Conservation (phyloP, 1,140 invertebrate genomes). For the Bombus confusus region DNA sequence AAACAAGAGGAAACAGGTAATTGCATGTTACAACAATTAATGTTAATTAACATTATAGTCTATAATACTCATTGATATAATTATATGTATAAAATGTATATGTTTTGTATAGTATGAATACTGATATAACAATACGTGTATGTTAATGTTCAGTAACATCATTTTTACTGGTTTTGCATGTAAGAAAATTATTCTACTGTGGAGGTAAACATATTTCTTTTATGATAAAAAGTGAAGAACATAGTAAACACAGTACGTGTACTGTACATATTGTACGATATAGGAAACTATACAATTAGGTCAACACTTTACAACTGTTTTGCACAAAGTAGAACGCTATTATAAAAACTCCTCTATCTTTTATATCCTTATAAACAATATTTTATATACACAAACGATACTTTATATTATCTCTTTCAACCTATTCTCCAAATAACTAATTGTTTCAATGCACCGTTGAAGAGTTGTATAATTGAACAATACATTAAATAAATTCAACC, state of each 20-base stretch:
- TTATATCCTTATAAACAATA: not conserved
- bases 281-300: not conserved
- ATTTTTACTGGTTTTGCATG: not conserved
- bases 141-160: not conserved
- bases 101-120: not conserved
- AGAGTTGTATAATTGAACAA: no score
- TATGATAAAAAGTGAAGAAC: not conserved
- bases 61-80: no score
- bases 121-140: no score
- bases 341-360: not conserved
- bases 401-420: no score
- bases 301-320: not conserved
- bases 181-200: not conserved
- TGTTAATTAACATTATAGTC: no score
- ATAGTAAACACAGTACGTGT: not conserved
- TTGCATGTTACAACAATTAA: no score
- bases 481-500: no score
- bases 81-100: no score
- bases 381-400: no score
- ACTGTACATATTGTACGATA: not conserved
- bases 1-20: fast-evolving
- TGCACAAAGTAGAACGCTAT: not conserved
- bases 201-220: not conserved
- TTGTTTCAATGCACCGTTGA: no score
- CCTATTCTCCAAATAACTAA: no score